A percentile compares a stretch with the other conserved stretches of the same genome.
These are phyloP conservation scores for Xiphias gladius DNA, from an alignment of 2,113 vertebrate species.

Conservation along the genomic window DNA sequence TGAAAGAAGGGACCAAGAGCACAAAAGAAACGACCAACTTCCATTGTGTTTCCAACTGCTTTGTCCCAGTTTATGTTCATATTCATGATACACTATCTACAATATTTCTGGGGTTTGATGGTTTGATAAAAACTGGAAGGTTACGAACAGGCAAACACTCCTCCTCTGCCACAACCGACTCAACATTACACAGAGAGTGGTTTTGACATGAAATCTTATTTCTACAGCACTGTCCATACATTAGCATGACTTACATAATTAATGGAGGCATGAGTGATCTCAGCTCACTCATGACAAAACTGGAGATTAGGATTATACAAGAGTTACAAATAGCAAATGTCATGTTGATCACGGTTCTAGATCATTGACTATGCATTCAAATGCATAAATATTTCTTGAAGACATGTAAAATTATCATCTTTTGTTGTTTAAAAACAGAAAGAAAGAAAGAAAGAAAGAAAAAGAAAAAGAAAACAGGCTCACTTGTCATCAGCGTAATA, in stretches of 20 bases:
- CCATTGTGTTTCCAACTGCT: conserved; percentile 19
- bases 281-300: conserved; percentile 23
- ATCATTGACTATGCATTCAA: conserved; percentile 47
- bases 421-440: conserved; percentile 24
- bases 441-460: conserved; percentile 13
- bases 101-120: conserved; percentile 17
- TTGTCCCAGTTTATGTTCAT: conserved; percentile 12
- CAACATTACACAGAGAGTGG: conserved; percentile 35
- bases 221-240: conserved; percentile 44
- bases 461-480: conserved; percentile 42
- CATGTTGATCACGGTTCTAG: conserved; percentile 36
- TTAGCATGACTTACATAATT: conserved; percentile 28
- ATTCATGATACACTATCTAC: conserved; percentile 41
- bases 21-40: neutral
- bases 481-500: conserved; percentile 42
- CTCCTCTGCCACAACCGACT: conserved; percentile 14
- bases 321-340: conserved; percentile 43
- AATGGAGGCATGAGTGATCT: conserved; percentile 18
- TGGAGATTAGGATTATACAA: conserved; percentile 55
- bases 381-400: conserved; percentile 51
- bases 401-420: conserved; percentile 42
- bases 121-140: conserved; percentile 23
- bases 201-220: conserved; percentile 24
- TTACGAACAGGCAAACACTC: conserved; percentile 13
- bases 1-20: neutral